phyloP scores from a whole-genome alignment of 2,888 invertebrate genomes.

The Amphipoea oculea region DNA sequence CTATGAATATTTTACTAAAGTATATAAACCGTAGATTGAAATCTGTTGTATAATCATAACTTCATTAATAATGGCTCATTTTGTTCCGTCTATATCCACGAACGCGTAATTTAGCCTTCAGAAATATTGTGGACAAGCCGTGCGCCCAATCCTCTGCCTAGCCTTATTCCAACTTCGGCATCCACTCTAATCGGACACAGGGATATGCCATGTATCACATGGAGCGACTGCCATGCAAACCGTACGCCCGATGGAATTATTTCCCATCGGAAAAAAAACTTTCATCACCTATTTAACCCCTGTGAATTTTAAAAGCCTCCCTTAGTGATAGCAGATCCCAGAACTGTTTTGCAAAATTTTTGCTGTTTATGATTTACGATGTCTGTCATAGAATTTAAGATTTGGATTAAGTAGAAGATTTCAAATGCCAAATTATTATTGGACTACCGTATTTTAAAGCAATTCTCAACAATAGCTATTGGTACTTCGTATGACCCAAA shows the following conservation, averaged over 20 bases:
- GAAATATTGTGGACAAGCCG: not conserved
- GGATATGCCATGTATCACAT: not conserved
- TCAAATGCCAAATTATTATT: not conserved
- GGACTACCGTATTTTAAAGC: not conserved
- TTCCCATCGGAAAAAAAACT: not conserved
- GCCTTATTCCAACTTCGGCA: not conserved
- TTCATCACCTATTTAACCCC: not conserved
- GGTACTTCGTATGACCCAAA: not conserved
- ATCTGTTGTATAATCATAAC: slow-evolving; percentile 3
- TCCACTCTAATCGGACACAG: not conserved
- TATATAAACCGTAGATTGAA: slow-evolving; percentile 25
- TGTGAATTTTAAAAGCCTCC: not conserved
- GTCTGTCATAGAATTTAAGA: not conserved
- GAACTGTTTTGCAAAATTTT: not conserved
- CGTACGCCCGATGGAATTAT: not conserved
- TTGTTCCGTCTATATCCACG: not conserved
- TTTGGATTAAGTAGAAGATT: not conserved
- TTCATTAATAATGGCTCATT: not conserved
- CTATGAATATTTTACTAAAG: slow-evolving; percentile 30
- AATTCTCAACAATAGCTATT: not conserved
- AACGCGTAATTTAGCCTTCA: not conserved
- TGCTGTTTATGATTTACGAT: not conserved
- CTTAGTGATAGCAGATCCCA: not conserved
- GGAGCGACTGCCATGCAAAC: not conserved
- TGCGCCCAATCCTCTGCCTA: not conserved